Evolutionary conservation across 2,797 vertebrate genomes (phyloP).

Genomic region (Pipistrellus pygmaeus): DNA sequence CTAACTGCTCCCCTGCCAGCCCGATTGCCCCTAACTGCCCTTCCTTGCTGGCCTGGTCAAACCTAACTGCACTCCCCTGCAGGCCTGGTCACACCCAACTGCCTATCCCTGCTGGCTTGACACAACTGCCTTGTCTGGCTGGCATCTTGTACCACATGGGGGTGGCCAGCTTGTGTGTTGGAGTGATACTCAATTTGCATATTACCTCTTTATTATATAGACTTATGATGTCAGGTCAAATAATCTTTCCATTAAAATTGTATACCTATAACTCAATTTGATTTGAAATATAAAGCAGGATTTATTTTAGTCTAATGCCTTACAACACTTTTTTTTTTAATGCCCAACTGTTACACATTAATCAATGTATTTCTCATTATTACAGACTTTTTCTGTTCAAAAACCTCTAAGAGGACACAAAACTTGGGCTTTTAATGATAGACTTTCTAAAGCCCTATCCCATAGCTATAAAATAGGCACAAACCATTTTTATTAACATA

Average conservation of each 20-base stretch:
- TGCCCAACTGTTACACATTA: neutral
- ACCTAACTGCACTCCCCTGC: too few relatives aligned
- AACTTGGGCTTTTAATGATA: slow-evolving; percentile 63
- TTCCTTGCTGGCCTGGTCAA: too few relatives aligned
- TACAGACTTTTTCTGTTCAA: slow-evolving; percentile 21
- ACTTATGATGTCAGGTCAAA: neutral
- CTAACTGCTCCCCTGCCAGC: too few relatives aligned
- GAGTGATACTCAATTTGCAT: too few relatives aligned
- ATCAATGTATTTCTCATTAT: neutral
- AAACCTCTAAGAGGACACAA: slow-evolving; percentile 1
- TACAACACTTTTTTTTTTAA: neutral
- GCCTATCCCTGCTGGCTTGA: too few relatives aligned
- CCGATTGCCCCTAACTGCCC: too few relatives aligned
- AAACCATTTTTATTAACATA: slow-evolving; percentile 79
- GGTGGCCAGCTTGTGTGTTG: too few relatives aligned
- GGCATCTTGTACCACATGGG: too few relatives aligned
- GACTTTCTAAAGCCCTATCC: neutral
- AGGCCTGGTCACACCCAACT: too few relatives aligned
- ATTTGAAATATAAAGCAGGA: neutral
- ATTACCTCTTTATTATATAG: too few relatives aligned
- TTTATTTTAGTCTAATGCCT: slow-evolving; percentile 39
- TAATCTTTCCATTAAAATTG: neutral
- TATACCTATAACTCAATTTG: neutral
- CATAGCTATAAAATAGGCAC: slow-evolving; percentile 67
- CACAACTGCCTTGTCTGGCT: too few relatives aligned